A percentile compares a stretch with the other conserved stretches of the same genome.
These are phyloP conservation scores for Hyperopisus bebe DNA, from an alignment of 2,113 vertebrate genomes.

Conservation along the genomic window DNA sequence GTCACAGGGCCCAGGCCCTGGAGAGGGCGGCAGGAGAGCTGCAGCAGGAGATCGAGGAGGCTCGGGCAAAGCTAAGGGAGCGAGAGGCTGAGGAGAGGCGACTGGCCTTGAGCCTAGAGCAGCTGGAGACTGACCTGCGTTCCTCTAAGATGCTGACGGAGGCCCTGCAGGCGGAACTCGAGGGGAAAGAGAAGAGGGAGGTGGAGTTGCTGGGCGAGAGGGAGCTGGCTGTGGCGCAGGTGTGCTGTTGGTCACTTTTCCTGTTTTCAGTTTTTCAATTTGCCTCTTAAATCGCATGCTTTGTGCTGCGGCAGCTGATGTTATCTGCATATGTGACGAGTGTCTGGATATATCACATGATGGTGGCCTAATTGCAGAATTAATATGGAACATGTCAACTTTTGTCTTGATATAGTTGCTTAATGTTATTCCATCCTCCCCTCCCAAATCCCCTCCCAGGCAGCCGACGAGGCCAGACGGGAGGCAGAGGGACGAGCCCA, in stretches of 20 bases:
- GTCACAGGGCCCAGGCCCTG: constrained; percentile 56
- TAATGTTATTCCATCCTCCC: not conserved
- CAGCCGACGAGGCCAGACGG: constrained; percentile 69
- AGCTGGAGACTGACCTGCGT: constrained; percentile 77
- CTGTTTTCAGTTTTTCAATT: not conserved
- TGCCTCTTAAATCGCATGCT: not conserved
- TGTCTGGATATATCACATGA: not conserved
- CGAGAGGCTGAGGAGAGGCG: constrained; percentile 70
- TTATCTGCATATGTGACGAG: not conserved
- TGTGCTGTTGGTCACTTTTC: constrained; percentile 26
- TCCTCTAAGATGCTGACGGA: constrained; percentile 71
- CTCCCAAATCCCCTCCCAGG: constrained; percentile 42
- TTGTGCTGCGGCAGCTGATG: not conserved
- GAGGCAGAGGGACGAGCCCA: constrained; percentile 64
- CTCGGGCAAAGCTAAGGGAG: constrained; percentile 56
- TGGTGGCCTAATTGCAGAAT: not conserved
- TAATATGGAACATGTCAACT: not conserved
- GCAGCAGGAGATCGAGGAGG: constrained; percentile 54
- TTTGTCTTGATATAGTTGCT: not conserved
- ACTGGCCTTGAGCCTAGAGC: constrained; percentile 69
- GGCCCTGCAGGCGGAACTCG: constrained; percentile 68
- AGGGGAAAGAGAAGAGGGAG: constrained; percentile 77
- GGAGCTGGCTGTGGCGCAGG: constrained; percentile 75
- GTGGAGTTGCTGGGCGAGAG: constrained; percentile 73
- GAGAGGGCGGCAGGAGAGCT: constrained; percentile 63